Evolutionary conservation across 2,113 vertebrate genomes (phyloP).

Genomic region (Melanerpes formicivorus): DNA sequence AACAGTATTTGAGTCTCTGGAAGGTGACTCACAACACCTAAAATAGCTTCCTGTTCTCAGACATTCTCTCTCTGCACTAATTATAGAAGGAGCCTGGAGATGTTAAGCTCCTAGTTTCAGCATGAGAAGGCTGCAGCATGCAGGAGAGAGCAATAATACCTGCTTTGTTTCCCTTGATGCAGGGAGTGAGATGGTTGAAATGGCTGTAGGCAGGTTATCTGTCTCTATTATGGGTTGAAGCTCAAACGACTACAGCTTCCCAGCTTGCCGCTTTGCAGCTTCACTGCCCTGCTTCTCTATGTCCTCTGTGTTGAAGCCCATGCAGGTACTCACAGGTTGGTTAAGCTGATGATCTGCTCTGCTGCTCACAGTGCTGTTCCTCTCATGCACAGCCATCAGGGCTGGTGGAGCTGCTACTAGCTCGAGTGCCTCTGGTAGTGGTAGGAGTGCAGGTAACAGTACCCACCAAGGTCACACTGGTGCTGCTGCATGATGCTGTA

Average conservation of each 20-base stretch:
- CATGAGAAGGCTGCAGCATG: not conserved
- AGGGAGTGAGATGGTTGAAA: not conserved
- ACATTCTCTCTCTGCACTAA: conserved; percentile 35
- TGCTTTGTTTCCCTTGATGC: not conserved
- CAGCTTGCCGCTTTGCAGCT: not conserved
- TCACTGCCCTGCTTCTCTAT: rapidly evolving
- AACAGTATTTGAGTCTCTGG: not conserved
- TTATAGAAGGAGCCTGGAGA: conserved; percentile 44
- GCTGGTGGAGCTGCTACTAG: not conserved
- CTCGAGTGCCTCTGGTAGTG: rapidly evolving
- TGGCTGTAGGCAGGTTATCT: not conserved
- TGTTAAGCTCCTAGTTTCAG: conserved; percentile 12
- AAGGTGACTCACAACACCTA: conserved; percentile 54
- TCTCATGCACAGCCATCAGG: rapidly evolving
- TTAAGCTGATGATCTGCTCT: not conserved
- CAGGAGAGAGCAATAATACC: not conserved
- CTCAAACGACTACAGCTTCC: not conserved
- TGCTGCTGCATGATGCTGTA: not conserved
- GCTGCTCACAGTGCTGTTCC: rapidly evolving
- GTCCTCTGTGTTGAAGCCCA: not conserved
- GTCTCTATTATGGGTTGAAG: too few species aligned
- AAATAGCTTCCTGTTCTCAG: conserved; percentile 51
- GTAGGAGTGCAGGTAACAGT: rapidly evolving
- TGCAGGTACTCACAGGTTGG: rapidly evolving
- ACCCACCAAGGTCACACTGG: not conserved